These are phyloP conservation scores for Hypotaenidia okinawae DNA, from an alignment of 2,797 vertebrate species.

Conservation along the genomic window DNA sequence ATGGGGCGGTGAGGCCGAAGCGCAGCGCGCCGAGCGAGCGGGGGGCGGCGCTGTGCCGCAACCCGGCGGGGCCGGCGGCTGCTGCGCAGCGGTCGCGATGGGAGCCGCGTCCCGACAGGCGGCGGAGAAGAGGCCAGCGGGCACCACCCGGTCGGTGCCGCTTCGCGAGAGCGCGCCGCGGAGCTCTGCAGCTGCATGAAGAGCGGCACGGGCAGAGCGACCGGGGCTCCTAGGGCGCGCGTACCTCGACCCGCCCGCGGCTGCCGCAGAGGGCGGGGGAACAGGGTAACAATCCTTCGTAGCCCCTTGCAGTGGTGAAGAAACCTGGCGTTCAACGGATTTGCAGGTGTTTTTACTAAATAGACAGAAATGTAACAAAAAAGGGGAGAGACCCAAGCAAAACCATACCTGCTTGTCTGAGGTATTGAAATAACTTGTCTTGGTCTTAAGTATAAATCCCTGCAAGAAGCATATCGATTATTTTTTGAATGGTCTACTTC, in stretches of 20 bases:
- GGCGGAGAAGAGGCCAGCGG: fast-evolving
- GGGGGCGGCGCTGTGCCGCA: not conserved
- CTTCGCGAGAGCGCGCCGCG: no score
- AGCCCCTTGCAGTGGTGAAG: not conserved
- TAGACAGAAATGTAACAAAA: not conserved
- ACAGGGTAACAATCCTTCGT: no score
- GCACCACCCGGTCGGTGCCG: not conserved
- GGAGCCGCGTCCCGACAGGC: not conserved
- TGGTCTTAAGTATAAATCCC: not conserved
- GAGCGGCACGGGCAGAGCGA: fast-evolving
- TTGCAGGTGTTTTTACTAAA: no score
- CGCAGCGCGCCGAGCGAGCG: not conserved
- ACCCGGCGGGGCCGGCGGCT: not conserved
- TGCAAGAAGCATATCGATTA: not conserved
- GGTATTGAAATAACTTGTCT: no score
- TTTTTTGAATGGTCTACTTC: not conserved
- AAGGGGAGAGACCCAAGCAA: not conserved
- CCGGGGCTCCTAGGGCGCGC: fast-evolving
- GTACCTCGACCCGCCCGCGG: fast-evolving
- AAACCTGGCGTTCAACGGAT: not conserved
- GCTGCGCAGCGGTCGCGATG: no score
- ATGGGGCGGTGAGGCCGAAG: not conserved
- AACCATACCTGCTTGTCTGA: not conserved
- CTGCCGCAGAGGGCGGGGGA: not conserved
- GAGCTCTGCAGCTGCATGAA: not conserved